Evolutionary conservation across 1,140 invertebrate genomes (phyloP), one percentile per base, ranked within the genome.

Genomic region (Penaeus vannamei): DNA sequence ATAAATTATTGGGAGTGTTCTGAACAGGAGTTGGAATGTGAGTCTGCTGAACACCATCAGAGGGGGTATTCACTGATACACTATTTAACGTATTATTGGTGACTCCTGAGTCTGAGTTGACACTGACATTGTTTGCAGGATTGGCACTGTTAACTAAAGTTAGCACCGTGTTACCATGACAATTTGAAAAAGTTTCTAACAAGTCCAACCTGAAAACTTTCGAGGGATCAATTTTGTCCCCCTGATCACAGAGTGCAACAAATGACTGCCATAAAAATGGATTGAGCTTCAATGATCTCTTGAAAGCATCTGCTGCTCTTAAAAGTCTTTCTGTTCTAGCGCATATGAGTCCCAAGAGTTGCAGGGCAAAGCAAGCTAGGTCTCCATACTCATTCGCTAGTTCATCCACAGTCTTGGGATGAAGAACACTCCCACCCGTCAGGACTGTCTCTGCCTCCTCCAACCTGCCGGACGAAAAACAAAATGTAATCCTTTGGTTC

Each of bases 261-360:
- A 97, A 99, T 10, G 97, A 96, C 92, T 97, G 96, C 98, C 98
- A 99, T 92, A 99, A 94, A 93, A 99, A 98, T 46, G 98, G 98
- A 94, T 99, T 99, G 46, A 99, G 92, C 92, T 97, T 97, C 7
- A 99, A 94, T 87, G 97, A 96, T 62, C 95, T 94, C 90, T 95
- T 94, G 91, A 96, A 95, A 10, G 96, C 96, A 91, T 98, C 98
- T n/a, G 95, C 94, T 17, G 97, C 98, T 93, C 96, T 95, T 86
- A 94, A 93, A 86, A 94, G 94, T 89, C 97, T 94, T 92, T 98
- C 98, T 87, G 97, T 98, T 93, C 96, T 96, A 89, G 95, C 95
- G 93, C 95, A 98, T 83, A 98, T 96, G 92, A 96, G 96, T 22
- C 97, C 98, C 91, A 99, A 94, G 46, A 99, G 94, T 92, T 98